These are phyloP conservation scores for Clarias laeviceps DNA, from an alignment of 2,797 vertebrate species.

Conservation along the genomic window DNA sequence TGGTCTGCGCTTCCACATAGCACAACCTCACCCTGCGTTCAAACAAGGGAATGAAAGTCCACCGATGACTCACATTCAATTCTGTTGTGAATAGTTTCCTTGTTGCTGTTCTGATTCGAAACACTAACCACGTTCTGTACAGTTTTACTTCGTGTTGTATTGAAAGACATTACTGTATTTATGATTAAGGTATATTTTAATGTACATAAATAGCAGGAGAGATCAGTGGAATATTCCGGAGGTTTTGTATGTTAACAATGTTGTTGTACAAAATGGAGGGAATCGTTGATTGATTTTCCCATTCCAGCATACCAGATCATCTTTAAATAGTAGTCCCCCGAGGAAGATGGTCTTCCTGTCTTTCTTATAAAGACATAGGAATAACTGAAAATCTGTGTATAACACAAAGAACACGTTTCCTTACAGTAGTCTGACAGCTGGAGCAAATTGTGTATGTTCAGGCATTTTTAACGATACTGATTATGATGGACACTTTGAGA, in stretches of 20 bases:
- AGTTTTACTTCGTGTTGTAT: background rate
- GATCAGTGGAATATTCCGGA: too few relatives aligned
- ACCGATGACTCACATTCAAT: background rate
- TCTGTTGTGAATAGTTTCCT: background rate
- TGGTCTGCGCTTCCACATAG: background rate
- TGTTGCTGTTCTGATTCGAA: background rate
- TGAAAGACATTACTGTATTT: background rate
- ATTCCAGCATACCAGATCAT: background rate
- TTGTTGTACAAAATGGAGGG: background rate
- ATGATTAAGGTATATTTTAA: background rate
- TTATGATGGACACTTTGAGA: background rate
- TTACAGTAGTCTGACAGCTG: background rate
- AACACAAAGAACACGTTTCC: background rate
- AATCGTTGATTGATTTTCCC: background rate
- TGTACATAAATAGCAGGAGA: background rate
- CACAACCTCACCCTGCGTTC: background rate
- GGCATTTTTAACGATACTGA: background rate
- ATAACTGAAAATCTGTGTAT: background rate
- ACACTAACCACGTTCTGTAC: too few relatives aligned
- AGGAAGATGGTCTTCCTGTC: background rate
- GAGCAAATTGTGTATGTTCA: background rate
- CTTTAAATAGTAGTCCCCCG: background rate
- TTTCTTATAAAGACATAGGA: background rate
- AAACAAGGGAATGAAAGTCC: background rate
- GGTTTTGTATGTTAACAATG: background rate